Conservation (phyloP, 2,113 vertebrate genomes). For the Xenus cinereus region DNA sequence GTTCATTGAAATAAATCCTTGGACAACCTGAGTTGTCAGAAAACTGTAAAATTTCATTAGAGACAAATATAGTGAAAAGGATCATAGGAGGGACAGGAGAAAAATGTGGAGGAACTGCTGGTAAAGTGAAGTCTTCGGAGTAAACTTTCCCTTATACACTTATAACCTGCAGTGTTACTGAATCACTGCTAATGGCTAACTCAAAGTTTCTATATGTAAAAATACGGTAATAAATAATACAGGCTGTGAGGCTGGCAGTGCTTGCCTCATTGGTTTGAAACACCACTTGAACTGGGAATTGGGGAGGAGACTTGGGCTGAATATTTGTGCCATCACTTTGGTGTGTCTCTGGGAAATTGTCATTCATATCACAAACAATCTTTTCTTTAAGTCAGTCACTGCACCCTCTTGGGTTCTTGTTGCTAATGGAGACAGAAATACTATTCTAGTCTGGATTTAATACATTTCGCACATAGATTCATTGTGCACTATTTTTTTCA, state of each 20-base stretch:
- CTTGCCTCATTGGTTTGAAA: neutral
- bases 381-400: constrained; percentile 44
- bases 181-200: neutral
- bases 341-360: constrained; percentile 54
- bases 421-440: constrained; percentile 76
- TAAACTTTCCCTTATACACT: neutral
- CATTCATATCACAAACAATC: constrained; percentile 60
- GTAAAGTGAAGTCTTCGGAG: neutral
- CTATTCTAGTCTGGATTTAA: constrained; percentile 72
- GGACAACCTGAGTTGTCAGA: neutral
- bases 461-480: constrained; percentile 68
- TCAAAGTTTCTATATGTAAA: neutral
- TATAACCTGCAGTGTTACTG: neutral
- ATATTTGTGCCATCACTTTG: constrained; percentile 5
- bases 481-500: constrained; percentile 50
- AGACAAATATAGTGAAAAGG: neutral
- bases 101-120: neutral
- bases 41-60: constrained; percentile 14
- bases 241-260: neutral
- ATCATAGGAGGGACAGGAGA: neutral
- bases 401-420: constrained; percentile 46
- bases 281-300: neutral
- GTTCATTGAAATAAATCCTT: neutral
- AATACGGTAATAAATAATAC: neutral
- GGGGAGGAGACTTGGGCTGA: neutral